Percentiles rank a stretch among this genome's conserved stretches.
Conservation (phyloP, 2,888 invertebrate genomes). For the Ichneumon xanthorius region DNA sequence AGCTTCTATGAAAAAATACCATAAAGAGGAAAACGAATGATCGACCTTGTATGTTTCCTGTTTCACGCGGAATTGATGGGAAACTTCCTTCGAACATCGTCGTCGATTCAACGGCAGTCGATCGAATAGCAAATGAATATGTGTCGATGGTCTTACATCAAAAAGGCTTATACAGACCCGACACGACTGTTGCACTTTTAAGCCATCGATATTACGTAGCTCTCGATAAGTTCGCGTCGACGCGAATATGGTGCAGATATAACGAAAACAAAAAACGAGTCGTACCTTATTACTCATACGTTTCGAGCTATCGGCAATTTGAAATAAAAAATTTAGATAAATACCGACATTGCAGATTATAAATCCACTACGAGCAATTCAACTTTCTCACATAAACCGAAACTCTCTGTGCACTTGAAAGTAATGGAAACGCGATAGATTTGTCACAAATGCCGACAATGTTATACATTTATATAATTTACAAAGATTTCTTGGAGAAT, state of each 20-base stretch:
- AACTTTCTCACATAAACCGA: slow-evolving; percentile 26
- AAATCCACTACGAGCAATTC: slow-evolving; percentile 23
- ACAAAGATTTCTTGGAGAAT: not conserved
- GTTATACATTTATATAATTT: slow-evolving; percentile 53
- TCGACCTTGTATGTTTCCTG: not conserved
- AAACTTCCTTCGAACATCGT: not conserved
- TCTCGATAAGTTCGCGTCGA: slow-evolving; percentile 15
- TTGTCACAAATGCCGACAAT: slow-evolving; percentile 34
- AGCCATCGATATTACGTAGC: slow-evolving; percentile 5
- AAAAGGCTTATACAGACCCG: not conserved
- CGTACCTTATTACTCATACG: slow-evolving; percentile 32
- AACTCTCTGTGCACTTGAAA: slow-evolving; percentile 57
- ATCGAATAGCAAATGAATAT: not conserved
- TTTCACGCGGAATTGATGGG: not conserved
- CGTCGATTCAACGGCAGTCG: not conserved
- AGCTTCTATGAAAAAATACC: not conserved
- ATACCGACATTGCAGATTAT: slow-evolving; percentile 22
- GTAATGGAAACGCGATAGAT: slow-evolving; percentile 32
- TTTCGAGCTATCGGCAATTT: slow-evolving; percentile 31
- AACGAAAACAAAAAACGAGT: not conserved
- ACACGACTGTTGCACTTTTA: not conserved
- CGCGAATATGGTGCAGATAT: slow-evolving; percentile 15
- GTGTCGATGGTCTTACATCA: not conserved
- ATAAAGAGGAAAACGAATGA: not conserved
- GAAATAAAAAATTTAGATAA: slow-evolving; percentile 17